Conservation (phyloP, 2,797 vertebrate genomes). For the Myotis findleyi region DNA sequence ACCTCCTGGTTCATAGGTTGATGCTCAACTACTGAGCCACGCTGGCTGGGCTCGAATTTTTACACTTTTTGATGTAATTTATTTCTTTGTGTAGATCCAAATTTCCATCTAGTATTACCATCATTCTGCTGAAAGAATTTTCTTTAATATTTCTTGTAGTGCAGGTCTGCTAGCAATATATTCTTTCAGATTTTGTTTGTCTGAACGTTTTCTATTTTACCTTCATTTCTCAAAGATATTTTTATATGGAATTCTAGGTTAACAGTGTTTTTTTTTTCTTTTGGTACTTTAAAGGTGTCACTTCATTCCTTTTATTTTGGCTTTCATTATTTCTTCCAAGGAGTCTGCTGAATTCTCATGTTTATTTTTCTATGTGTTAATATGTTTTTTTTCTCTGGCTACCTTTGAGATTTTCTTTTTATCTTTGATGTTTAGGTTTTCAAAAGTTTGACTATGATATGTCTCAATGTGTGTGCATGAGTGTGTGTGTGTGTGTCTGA, state of each 20-base stretch:
- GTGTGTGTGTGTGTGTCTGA: neutral
- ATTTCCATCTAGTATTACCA: neutral
- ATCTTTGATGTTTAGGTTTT: neutral
- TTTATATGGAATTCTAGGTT: slow-evolving; percentile 21
- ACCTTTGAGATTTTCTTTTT: neutral
- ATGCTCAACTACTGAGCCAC: no score
- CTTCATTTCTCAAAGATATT: slow-evolving; percentile 25
- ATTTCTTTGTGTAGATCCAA: slow-evolving; percentile 40
- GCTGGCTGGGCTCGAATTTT: no score
- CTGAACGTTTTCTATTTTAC: neutral
- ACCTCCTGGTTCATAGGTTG: no score
- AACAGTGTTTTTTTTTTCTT: neutral
- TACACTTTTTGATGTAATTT: neutral
- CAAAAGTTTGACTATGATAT: neutral
- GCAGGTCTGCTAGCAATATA: neutral
- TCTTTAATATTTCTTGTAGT: neutral
- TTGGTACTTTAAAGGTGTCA: neutral
- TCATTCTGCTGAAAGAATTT: neutral
- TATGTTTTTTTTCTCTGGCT: neutral
- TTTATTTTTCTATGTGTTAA: neutral
- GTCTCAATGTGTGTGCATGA: neutral
- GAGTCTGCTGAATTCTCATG: neutral
- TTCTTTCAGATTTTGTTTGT: neutral
- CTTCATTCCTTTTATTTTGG: neutral
- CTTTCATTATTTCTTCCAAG: neutral